Evolutionary conservation across 1,140 invertebrate genomes (phyloP).

Genomic region (Sycophaga agraensis): DNA sequence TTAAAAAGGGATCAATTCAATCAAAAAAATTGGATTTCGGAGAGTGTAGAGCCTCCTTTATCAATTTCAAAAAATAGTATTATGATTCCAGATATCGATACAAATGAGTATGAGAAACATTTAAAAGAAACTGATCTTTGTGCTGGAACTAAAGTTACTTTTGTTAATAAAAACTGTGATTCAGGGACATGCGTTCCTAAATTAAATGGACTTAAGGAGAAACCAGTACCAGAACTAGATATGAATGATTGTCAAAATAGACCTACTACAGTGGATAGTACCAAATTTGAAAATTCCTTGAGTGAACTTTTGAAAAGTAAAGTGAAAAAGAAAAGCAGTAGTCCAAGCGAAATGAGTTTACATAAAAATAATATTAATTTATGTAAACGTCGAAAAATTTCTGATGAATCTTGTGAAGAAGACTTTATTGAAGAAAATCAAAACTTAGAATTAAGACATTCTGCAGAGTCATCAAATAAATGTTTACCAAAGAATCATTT

Average conservation of each 20-base stretch:
- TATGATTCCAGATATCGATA: neutral
- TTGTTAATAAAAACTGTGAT: neutral
- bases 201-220: neutral
- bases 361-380: neutral
- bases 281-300: neutral
- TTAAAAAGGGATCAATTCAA: slow-evolving; percentile 4
- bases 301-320: neutral
- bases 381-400: neutral
- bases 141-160: neutral
- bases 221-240: slow-evolving; percentile 12
- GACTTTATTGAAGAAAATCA: neutral
- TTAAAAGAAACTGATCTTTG: neutral
- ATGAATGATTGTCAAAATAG: neutral
- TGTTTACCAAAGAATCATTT: neutral
- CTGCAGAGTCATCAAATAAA: neutral
- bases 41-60: neutral
- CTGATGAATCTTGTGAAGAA: neutral
- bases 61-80: no score
- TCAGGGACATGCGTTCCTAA: neutral
- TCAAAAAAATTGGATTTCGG: neutral
- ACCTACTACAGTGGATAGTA: neutral
- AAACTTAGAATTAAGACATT: neutral
- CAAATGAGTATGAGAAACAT: neutral
- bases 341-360: neutral
- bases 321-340: slow-evolving; percentile 1